Base-by-base conservation (phyloP, 2,888 invertebrate genomes). In the Phania funesta region DNA sequence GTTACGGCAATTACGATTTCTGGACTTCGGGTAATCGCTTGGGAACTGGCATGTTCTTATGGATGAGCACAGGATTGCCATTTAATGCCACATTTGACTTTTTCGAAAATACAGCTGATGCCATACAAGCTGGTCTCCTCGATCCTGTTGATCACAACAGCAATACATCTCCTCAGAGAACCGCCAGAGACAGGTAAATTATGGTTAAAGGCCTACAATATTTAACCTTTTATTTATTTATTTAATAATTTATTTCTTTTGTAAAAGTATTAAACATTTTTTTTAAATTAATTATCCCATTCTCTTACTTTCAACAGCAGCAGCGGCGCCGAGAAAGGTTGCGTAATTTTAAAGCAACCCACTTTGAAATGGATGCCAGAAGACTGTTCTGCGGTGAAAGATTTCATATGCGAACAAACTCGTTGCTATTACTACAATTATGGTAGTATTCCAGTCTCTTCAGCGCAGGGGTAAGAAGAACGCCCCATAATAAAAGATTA, bases 351-450 rank as follows among this genome's bases (percentile, higher is more conserved):
- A 88, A 94, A 94, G 89, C 95, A 95, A 86, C 95, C 96, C 44
- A 93, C 94, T 79, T 94, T 96, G 91, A 94, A 94, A 90, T 96
- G 96, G 96, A 95, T 94, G 91, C 94, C 95, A 16, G 95, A 95
- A 90, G 95, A 96, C 91, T 96, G 96, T 91, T 95, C 94, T 84
- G 93, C 94, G 88, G 93, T 95, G 87, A 96, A 96, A 92, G 96
- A 96, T 92, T 96, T 96, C 91, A 96, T 96, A 90, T 96, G 96
- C 92, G 96, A 96, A 92, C 96, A 96, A 92, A 96, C 96, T 84
- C 94, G 96, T 89, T 96, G 96, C 92, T 96, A 96, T 92, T 96
- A 96, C 92, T 96, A 96, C 93, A 96, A 96, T 92, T 96, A 96
- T 92, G 96, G 96, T 91, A 96, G 96, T 91, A 96, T 96, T 93